Percentiles rank a stretch among this genome's conserved stretches.
These are phyloP conservation scores for Spizaetus ornatus DNA, from an alignment of 2,113 vertebrate species.

Conservation along the genomic window DNA sequence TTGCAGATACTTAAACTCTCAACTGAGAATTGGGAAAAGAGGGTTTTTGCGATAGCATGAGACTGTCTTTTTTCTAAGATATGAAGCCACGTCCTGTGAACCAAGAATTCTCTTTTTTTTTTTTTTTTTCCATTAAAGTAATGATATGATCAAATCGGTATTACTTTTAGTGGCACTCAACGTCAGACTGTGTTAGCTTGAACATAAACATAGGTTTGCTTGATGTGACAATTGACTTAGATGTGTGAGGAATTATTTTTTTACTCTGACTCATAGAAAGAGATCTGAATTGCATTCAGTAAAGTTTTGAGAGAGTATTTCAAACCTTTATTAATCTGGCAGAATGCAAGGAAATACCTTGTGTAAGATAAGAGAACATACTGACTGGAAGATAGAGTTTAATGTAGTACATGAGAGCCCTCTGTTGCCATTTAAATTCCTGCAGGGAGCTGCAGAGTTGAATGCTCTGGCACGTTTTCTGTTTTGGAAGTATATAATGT, in stretches of 20 bases:
- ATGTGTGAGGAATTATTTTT: background rate
- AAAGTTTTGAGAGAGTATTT: background rate
- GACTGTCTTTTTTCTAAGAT: background rate
- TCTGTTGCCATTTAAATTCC: constrained; percentile 44
- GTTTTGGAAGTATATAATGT: background rate
- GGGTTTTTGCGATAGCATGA: background rate
- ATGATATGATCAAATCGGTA: background rate
- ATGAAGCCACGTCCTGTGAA: background rate
- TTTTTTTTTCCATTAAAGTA: background rate
- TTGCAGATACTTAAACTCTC: background rate
- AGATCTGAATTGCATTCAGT: background rate
- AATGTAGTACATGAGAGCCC: constrained; percentile 24
- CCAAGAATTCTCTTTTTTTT: background rate
- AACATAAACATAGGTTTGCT: background rate
- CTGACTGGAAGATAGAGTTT: background rate
- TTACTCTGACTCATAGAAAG: background rate
- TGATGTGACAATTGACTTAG: background rate
- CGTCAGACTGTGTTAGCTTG: background rate
- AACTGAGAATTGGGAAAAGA: background rate
- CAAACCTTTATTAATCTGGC: background rate
- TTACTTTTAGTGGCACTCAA: background rate
- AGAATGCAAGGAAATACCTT: background rate
- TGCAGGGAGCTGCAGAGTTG: background rate
- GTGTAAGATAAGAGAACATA: background rate
- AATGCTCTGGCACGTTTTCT: background rate